phyloP scores from a whole-genome alignment of 2,113 vertebrate species.

The Bubo blakistoni region DNA sequence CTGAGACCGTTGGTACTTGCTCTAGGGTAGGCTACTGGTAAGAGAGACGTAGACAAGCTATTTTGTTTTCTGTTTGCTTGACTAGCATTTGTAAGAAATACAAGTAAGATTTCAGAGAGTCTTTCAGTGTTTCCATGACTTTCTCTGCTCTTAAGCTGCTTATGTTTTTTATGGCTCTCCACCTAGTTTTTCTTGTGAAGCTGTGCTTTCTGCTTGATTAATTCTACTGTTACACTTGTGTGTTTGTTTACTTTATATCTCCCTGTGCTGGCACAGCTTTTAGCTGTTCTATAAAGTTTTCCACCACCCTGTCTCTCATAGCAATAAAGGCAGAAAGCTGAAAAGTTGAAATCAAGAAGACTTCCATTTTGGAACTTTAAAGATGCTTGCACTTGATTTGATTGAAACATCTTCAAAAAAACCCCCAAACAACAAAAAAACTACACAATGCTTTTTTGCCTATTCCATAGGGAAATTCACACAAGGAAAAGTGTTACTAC shows the following conservation, averaged over 20 bases:
- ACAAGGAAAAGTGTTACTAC: neutral
- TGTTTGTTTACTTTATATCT: neutral
- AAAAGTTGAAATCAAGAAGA: neutral
- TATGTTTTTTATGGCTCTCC: neutral
- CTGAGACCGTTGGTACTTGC: neutral
- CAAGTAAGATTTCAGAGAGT: neutral
- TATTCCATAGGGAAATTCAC: neutral
- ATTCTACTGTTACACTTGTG: neutral
- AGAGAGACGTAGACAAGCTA: neutral
- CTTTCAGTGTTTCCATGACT: neutral
- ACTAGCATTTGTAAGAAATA: neutral
- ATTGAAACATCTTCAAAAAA: neutral
- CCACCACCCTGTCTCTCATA: accelerated
- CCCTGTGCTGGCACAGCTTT: neutral
- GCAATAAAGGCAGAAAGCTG: neutral
- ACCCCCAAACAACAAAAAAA: neutral
- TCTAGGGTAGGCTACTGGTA: neutral
- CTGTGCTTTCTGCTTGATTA: neutral
- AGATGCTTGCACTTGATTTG: neutral
- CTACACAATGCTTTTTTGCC: neutral
- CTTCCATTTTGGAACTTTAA: neutral
- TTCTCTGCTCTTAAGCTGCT: neutral
- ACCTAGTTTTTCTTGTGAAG: neutral
- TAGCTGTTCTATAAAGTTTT: neutral
- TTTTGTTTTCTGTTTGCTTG: neutral